Percentiles rank a stretch among this genome's conserved stretches.
These are phyloP conservation scores for Chorisops tibialis DNA, from an alignment of 2,888 invertebrate species.

Conservation along the genomic window DNA sequence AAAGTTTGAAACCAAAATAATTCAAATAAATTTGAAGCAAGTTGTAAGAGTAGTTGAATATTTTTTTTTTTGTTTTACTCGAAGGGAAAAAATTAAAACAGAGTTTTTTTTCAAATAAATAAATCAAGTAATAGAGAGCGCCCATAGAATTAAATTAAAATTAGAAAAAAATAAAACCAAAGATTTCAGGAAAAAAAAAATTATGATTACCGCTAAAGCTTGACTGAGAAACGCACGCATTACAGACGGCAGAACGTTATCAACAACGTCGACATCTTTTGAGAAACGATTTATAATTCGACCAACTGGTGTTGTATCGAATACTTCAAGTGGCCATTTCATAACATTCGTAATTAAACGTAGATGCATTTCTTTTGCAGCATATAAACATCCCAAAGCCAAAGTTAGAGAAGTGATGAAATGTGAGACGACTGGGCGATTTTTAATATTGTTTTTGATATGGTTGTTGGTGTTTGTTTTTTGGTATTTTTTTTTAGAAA, in stretches of 20 bases:
- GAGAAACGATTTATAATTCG: constrained; percentile 68
- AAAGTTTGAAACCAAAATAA: constrained; percentile 1
- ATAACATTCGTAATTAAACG: constrained; percentile 61
- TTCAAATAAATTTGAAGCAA: neutral
- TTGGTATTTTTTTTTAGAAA: neutral
- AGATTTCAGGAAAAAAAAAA: constrained; percentile 25
- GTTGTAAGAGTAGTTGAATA: neutral
- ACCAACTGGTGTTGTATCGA: constrained; percentile 75
- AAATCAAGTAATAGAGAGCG: constrained; percentile 25
- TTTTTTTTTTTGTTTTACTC: neutral
- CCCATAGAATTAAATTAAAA: neutral
- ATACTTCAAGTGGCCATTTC: constrained; percentile 69
- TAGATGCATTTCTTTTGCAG: constrained; percentile 61
- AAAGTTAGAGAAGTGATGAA: constrained; percentile 48
- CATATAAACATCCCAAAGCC: constrained; percentile 54
- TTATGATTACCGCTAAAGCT: constrained; percentile 52
- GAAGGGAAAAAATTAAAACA: constrained; percentile 1
- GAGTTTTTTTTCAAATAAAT: constrained; percentile 8
- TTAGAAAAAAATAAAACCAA: neutral
- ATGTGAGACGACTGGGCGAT: constrained; percentile 46
- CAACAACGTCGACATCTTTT: constrained; percentile 60
- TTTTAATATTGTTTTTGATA: too few relatives aligned
- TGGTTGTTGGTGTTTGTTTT: too few relatives aligned
- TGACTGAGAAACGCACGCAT: constrained; percentile 49
- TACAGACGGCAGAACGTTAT: constrained; percentile 54